Conservation (phyloP, 2,888 invertebrate genomes). For the Sepioteuthis lessoniana region DNA sequence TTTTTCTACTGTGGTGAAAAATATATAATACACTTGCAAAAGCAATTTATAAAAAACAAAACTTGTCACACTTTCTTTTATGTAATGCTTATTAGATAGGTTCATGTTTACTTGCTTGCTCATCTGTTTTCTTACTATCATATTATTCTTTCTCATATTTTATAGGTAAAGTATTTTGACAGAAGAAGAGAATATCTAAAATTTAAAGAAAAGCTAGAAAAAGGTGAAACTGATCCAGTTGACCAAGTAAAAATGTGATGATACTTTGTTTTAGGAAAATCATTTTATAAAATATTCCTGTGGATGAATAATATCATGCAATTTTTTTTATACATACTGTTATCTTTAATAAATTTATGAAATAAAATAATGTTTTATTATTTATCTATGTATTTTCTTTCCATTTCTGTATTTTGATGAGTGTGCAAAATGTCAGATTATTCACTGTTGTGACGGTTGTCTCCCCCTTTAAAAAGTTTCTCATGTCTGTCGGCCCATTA, state of each 20-base stretch:
- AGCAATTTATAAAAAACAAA: no score
- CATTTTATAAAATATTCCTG: neutral
- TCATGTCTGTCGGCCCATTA: neutral
- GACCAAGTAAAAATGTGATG: slow-evolving; percentile 66
- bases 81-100: no score
- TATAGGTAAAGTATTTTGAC: slow-evolving; percentile 93
- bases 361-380: neutral
- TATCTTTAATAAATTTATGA: neutral
- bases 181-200: slow-evolving; percentile 89
- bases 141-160: slow-evolving; percentile 46
- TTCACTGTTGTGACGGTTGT: neutral
- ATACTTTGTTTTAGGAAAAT: neutral
- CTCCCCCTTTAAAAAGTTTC: neutral
- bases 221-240: slow-evolving; percentile 88
- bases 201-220: slow-evolving; percentile 90
- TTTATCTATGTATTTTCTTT: neutral
- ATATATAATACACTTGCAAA: no score
- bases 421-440: no score
- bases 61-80: no score
- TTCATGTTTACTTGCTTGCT: neutral
- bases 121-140: neutral
- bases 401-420: no score
- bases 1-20: no score
- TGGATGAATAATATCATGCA: neutral
- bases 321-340: neutral